Evolutionary conservation across 2,888 invertebrate species (phyloP).

Genomic region (Alitta virens): DNA sequence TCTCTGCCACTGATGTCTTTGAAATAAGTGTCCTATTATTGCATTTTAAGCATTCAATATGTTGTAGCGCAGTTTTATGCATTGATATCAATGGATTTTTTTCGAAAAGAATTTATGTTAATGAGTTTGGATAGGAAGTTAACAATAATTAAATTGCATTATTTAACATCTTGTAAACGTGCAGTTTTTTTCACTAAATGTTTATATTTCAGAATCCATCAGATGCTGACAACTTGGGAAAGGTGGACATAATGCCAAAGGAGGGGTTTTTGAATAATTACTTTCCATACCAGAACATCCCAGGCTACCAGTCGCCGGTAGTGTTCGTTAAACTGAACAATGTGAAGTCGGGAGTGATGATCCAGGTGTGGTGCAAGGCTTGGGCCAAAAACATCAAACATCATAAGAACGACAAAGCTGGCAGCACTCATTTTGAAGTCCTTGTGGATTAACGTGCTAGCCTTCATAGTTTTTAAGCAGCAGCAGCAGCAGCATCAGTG

Average conservation of each 20-base stretch:
- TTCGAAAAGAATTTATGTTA: no score
- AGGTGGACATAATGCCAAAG: conserved; percentile 71
- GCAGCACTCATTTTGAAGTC: conserved; percentile 91
- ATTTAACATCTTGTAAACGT: no score
- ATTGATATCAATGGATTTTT: no score
- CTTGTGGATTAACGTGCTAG: conserved; percentile 76
- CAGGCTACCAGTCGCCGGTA: conserved; percentile 39
- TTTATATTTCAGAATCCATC: conserved; percentile 5
- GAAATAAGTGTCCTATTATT: no score
- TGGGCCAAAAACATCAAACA: conserved; percentile 64
- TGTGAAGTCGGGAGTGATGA: conserved; percentile 43
- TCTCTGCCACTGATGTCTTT: no score
- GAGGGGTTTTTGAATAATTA: conserved; percentile 65
- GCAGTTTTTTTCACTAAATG: no score
- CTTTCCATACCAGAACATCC: conserved; percentile 58
- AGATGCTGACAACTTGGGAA: conserved; percentile 79
- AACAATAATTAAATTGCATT: no score
- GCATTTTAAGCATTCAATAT: no score
- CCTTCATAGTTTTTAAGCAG: not conserved
- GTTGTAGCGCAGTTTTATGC: no score
- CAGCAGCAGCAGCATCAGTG: not conserved
- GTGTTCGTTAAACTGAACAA: conserved; percentile 48
- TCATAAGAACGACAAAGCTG: conserved; percentile 84
- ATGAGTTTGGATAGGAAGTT: no score
- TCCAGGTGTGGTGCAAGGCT: conserved; percentile 50